A percentile compares a stretch with the other conserved stretches of the same genome.
These are phyloP conservation scores for Remorina albescens DNA, from an alignment of 2,797 vertebrate species.

Conservation along the genomic window DNA sequence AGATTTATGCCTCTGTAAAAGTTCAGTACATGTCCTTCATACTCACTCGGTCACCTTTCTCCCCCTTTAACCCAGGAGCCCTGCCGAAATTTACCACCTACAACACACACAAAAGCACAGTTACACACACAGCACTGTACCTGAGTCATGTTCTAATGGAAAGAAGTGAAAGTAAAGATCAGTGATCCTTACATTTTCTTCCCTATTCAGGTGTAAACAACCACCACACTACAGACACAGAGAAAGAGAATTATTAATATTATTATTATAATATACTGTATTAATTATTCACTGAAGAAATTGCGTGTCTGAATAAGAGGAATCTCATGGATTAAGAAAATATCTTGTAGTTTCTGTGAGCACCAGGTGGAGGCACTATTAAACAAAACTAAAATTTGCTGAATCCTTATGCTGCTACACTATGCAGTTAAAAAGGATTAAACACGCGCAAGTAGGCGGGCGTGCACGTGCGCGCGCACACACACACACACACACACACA, in stretches of 20 bases:
- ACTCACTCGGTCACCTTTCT: conserved; percentile 77
- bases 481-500: conserved; percentile 8
- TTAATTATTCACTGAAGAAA: conserved; percentile 16
- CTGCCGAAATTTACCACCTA: conserved; percentile 59
- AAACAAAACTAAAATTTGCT: conserved; percentile 55
- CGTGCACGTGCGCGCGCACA: not conserved
- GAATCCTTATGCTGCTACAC: conserved; percentile 18
- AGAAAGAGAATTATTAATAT: conserved; percentile 39
- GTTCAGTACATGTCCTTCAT: not conserved
- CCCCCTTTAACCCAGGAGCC: conserved; percentile 67
- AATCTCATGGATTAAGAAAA: not conserved
- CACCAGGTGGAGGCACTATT: conserved; percentile 76
- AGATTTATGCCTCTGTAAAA: conserved; percentile 1
- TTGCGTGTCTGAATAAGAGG: not conserved
- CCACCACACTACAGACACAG: conserved; percentile 76
- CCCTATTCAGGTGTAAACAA: conserved; percentile 79
- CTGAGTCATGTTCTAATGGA: conserved; percentile 22
- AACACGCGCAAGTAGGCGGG: conserved; percentile 39
- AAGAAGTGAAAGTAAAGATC: conserved; percentile 64
- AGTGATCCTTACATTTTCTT: conserved; percentile 79
- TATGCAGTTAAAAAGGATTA: conserved; percentile 44
- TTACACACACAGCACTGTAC: conserved; percentile 13
- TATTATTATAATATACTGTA: conserved; percentile 17
- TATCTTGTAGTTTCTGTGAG: conserved; percentile 32
- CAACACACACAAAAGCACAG: conserved; percentile 52